Evolutionary conservation across 1,140 invertebrate genomes (phyloP), one percentile per base, ranked within the genome.

Genomic region (Macrotrachela quadricornifera): DNA sequence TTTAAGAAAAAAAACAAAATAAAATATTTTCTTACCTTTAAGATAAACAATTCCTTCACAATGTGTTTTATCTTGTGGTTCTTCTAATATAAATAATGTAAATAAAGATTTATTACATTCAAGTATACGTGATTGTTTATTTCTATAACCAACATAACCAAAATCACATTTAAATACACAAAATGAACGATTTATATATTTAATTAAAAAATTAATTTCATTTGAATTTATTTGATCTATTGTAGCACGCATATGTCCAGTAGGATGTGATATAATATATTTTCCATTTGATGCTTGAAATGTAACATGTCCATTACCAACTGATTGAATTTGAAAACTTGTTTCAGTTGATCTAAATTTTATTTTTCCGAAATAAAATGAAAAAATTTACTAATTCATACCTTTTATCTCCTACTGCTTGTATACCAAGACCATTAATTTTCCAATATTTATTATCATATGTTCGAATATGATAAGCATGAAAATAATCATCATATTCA

Each of bases 401-500:
- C 60, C 82, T 80, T 80, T 84, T 84, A 56, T 83, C 81, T 1
- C 82, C 81, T 46, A 79, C 79, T 36, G 86, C 86, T 71, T 94
- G 87, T 58, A 95, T 88, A 46, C 87, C 88, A 21, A 80, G 80
- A 11, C 55, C 30, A 64, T 90, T 84, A 53, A 94, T 72, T 15
- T 81, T 85, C 88, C 88, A 96, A 71, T 92, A 94, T 66, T 82
- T 84, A 69, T 92, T 86, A 70, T 90, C 84, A 79, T 85, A 86
- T 51, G 88, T 94, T 59, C 86, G 78, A 60, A 96, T 30, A 4
- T 30, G 21, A 30, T 30, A 30, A 30, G 21, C 21, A 4, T 30
- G 21, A 4, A 30, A 30, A 30, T 30, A 2, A 30, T 30, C 21
- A 30, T 30, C 21, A 30, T 30, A 30, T 30, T 30, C 21, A 4